Percentiles rank a stretch among this genome's conserved stretches.
Conservation (phyloP, 2,113 vertebrate genomes). For the Martes martes region DNA sequence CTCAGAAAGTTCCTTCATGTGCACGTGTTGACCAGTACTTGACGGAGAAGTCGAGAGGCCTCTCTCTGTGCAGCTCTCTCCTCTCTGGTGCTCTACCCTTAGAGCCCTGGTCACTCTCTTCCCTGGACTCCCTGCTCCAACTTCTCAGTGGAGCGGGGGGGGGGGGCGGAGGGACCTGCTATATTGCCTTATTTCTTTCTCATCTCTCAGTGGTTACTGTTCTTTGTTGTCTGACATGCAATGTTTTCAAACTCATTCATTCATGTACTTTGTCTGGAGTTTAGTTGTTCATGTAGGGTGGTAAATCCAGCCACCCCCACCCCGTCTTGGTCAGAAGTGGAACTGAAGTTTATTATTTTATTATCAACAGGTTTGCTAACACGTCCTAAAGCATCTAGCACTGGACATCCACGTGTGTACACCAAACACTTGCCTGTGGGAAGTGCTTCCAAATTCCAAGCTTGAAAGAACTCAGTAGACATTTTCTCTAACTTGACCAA, state of each 20-base stretch:
- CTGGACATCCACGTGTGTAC: too few relatives aligned
- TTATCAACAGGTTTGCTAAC: neutral
- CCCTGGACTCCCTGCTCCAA: neutral
- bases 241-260: neutral
- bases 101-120: neutral
- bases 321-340: neutral
- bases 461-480: neutral
- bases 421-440: neutral
- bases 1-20: neutral
- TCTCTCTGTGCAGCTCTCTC: neutral
- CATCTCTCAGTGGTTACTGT: neutral
- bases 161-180: too few relatives aligned
- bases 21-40: rapidly evolving
- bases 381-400: neutral
- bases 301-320: neutral
- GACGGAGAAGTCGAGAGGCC: neutral
- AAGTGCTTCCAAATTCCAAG: neutral
- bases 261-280: neutral
- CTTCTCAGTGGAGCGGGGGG: too few relatives aligned
- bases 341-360: neutral
- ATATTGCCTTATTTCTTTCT: neutral
- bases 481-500: neutral
- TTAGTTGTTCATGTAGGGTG: neutral
- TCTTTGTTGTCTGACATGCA: neutral
- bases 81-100: neutral